Base-by-base conservation (phyloP, 2,113 vertebrate species). In the Gulo gulo region DNA sequence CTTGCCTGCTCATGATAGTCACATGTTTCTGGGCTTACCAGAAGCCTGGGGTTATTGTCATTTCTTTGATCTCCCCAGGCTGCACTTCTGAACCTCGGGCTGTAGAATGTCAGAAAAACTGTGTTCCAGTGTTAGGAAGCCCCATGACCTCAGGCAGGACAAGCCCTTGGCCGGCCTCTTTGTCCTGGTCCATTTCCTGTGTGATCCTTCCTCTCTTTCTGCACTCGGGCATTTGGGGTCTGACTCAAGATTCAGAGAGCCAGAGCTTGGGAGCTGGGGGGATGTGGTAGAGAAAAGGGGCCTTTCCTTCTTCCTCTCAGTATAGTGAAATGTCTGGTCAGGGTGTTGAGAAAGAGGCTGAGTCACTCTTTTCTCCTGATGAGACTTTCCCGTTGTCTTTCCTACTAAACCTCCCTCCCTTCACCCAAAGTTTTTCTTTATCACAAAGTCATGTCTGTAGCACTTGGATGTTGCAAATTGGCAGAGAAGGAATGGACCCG, bases 31-130 rank as follows among this genome's bases (percentile, higher is more conserved):
- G 29, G 24, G 50, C 80, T 88, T 78, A 31, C 36, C 23, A 31
- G 86, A 55, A 88, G 63, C 36, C 57, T 20, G 11, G 90, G 61
- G 90, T 69, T 39, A 45, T 13, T 39, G 59, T 34, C 2, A 29
- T 90, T 47, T 20, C 71, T 95, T 96, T 84, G 81, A 88, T 93
- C 91, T 93, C 59, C 29, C 45, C 59, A 23, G 63, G 39, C n/a
- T 61, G 24, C 36, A 7, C 31, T 86, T 86, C 74, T 89, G 55
- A 78, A 83, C 24, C 36, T 52, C 7, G 3, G 78, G 90, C 65
- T 73, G 57, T 7, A 36, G 85, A 18, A 34, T 36, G 50, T 76
- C 59, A 76, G 57, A 71, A 42, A 50, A 78, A 45, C 47, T 50
- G n/a, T 15, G 78, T 82, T 92, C 79, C 90, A 71, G 78, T 23